These are phyloP conservation scores for Brachionus rubens DNA, from an alignment of 1,140 invertebrate species.

Conservation along the genomic window DNA sequence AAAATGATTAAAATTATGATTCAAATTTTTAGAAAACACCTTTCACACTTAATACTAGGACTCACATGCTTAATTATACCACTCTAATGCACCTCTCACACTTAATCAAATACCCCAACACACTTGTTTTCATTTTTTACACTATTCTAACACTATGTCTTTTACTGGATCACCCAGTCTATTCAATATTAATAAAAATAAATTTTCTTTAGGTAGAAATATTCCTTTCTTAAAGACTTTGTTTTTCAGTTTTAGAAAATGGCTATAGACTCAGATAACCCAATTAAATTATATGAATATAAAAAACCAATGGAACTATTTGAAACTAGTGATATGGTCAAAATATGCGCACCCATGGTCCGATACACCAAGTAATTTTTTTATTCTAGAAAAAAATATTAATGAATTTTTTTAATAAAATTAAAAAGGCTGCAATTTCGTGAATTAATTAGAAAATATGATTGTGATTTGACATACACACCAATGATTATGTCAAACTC, in stretches of 20 bases:
- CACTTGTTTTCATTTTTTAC: too few relatives aligned
- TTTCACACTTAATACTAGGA: too few relatives aligned
- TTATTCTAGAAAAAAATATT: background rate
- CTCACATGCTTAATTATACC: too few relatives aligned
- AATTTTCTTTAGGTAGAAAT: too few relatives aligned
- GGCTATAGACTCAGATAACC: slow-evolving; percentile 1
- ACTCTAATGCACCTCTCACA: too few relatives aligned
- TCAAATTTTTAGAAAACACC: too few relatives aligned
- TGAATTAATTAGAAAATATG: slow-evolving; percentile 74
- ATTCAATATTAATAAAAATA: too few relatives aligned
- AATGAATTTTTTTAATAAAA: background rate
- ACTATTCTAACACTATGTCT: too few relatives aligned
- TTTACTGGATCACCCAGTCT: too few relatives aligned
- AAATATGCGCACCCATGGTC: slow-evolving; percentile 90
- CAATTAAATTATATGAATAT: slow-evolving; percentile 19
- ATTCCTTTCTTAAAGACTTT: too few relatives aligned
- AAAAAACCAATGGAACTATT: slow-evolving; percentile 63
- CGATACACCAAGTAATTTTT: slow-evolving; percentile 83
- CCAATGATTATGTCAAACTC: slow-evolving; percentile 94
- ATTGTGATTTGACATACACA: slow-evolving; percentile 84
- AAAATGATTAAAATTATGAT: too few relatives aligned
- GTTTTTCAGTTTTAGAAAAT: background rate
- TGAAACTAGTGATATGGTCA: slow-evolving; percentile 66
- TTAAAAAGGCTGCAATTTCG: slow-evolving; percentile 83
- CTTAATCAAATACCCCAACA: too few relatives aligned